Base-by-base conservation (phyloP, 2,113 vertebrate species). In the Microtus pennsylvanicus region DNA sequence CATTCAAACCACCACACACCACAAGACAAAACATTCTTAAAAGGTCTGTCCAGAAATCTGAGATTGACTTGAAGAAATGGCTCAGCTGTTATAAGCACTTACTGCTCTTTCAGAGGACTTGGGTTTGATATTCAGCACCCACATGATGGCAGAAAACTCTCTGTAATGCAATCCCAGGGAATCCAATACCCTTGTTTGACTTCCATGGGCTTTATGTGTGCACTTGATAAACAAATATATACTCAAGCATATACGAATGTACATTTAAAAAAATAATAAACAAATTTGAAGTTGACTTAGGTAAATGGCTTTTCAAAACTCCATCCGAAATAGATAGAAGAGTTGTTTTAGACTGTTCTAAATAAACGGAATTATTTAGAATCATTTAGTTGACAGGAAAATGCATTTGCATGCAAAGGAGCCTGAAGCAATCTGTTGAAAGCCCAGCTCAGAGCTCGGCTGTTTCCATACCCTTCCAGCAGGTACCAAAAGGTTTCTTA, bases 391-490 rank as follows among this genome's bases (percentile, higher is more conserved):
- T 87, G 42, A 22, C 61, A 92, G 93, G 38, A 96, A 81, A 70
- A 67, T 78, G 3, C 10, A 50, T 96, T 95, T 87, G 55, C 19
- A 55, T 65, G 75, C 80, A 72, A 91, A 93, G 47, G 24, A 61
- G 30, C 47, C 94, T 24, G 87, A 89, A 92, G 42, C 69, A 94
- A 76, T 52, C 69, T 87, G 86, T 65, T 91, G 82, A 89, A 90
- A 95, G 38, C 14, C 91, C 63, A n/a, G 50, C 12, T 0, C 92
- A 8, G 50, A 83, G 26, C 67, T 77, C 70, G 8, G 63, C 26
- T 52, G 38, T 42, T 93, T 87, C 22, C 35, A 65, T 63, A 58
- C 80, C 67, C 2, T 77, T n/a, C 42, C 13, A 65, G 42, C 58
- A 7, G 30, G 30, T 21, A 19, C 4, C 24, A 35, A 52, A 65